Evolutionary conservation across 1,140 invertebrate genomes (phyloP).

Genomic region (Meloidogyne chitwoodi): DNA sequence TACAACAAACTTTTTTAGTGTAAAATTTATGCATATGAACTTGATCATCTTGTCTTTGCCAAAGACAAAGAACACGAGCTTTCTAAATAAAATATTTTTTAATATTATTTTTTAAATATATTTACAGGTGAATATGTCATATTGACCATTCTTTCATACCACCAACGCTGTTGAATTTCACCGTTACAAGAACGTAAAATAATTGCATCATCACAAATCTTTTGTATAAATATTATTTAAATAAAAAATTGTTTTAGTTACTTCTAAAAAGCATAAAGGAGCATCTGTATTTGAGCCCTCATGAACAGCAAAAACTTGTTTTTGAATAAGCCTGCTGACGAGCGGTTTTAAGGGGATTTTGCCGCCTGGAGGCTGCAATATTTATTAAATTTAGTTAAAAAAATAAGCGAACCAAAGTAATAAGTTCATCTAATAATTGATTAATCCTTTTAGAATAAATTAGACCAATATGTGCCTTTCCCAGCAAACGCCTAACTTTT

Average conservation of each 20-base stretch:
- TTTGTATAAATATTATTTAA: slow-evolving; percentile 70
- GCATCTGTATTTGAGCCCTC: slow-evolving; percentile 80
- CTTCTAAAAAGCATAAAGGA: slow-evolving; percentile 92
- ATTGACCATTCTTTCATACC: slow-evolving; percentile 96
- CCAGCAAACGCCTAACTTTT: slow-evolving; percentile 30
- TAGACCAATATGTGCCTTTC: slow-evolving; percentile 85
- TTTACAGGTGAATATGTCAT: slow-evolving; percentile 85
- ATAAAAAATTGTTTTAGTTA: slow-evolving; percentile 24
- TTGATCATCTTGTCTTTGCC: slow-evolving; percentile 67
- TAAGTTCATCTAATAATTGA: slow-evolving; percentile 85
- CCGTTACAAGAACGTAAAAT: slow-evolving; percentile 85
- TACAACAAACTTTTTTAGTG: slow-evolving; percentile 80
- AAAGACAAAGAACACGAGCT: slow-evolving; percentile 90
- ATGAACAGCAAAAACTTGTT: slow-evolving; percentile 96
- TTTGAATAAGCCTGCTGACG: slow-evolving; percentile 77
- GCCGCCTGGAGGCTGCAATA: background rate
- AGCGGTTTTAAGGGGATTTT: slow-evolving; percentile 84
- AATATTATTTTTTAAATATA: background rate
- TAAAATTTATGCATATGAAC: slow-evolving; percentile 94
- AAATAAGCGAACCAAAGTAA: slow-evolving; percentile 65
- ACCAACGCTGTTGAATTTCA: slow-evolving; percentile 91
- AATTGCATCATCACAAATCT: slow-evolving; percentile 91
- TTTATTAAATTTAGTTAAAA: slow-evolving; percentile 47
- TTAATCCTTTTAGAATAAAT: slow-evolving; percentile 96
- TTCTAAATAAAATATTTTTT: slow-evolving; percentile 67